Conservation (phyloP, 2,113 vertebrate species). For the Perccottus glenii region DNA sequence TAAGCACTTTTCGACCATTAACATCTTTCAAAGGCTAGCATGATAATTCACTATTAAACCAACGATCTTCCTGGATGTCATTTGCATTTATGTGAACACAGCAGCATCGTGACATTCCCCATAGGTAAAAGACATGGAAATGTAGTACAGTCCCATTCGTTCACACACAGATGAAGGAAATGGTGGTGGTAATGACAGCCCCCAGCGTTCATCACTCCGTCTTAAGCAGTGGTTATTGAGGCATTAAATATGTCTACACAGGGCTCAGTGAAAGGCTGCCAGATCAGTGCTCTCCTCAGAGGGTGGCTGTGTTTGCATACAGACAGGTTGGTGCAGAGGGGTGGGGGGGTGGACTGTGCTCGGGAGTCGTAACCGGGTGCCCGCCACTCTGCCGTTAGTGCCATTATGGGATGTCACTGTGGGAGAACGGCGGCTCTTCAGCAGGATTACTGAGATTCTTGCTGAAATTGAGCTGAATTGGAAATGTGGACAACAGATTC, state of each 20-base stretch:
- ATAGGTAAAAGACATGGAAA: constrained; percentile 37
- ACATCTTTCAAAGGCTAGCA: background rate
- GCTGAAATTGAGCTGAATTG: constrained; percentile 77
- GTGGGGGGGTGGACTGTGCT: constrained; percentile 55
- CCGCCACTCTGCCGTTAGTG: constrained; percentile 75
- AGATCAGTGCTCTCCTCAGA: constrained; percentile 73
- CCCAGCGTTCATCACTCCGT: constrained; percentile 73
- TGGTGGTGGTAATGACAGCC: constrained; percentile 68
- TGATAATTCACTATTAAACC: constrained; percentile 13
- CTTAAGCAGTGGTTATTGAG: constrained; percentile 79
- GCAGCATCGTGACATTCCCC: constrained; percentile 50
- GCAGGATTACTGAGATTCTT: constrained; percentile 77
- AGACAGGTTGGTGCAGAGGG: constrained; percentile 75
- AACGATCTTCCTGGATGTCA: constrained; percentile 18
- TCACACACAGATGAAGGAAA: constrained; percentile 37
- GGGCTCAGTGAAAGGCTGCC: constrained; percentile 73
- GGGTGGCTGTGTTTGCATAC: constrained; percentile 75
- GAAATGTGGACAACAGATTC: constrained; percentile 68
- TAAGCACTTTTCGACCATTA: no score
- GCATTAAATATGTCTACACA: constrained; percentile 81
- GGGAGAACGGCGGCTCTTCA: constrained; percentile 77
- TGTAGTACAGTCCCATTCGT: constrained; percentile 30
- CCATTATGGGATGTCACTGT: constrained; percentile 80
- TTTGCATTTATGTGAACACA: constrained; percentile 40
- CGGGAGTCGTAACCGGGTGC: constrained; percentile 71